Evolutionary conservation across 2,888 invertebrate species (phyloP), one percentile per base, ranked within the genome.

Genomic region (Ellobium chinense): DNA sequence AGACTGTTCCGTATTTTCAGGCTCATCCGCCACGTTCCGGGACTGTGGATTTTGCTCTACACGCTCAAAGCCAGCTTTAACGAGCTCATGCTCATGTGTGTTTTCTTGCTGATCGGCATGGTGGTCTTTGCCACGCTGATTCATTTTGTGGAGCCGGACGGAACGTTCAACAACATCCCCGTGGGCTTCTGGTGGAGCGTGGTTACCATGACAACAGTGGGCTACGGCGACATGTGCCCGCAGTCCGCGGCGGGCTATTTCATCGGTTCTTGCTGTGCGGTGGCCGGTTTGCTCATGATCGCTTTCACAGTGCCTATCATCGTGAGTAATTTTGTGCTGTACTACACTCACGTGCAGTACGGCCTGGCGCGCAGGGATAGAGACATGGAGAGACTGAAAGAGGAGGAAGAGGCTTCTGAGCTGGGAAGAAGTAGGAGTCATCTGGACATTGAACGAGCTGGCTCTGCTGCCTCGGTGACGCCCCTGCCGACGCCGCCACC

Each of bases 171-270:
- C 78, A 91, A 91, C 88, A 92, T 92, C 86, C 91, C 91, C 58
- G 88, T 91, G 4, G 90, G 90, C 4, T 91, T 92, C 83, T 92
- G 92, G 92, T 92, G 91, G 91, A 89, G 89, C 62, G 88, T 92
- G 27, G 89, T 92, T 36, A 92, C 92, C 73, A 91, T 92, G 91
- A 92, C 92, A 60, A 91, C 92, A 1, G 92, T 92, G 1, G 92
- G 92, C 5, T 92, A 92, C 82, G 92, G 92, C 21, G 92, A 91
- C 82, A 90, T 91, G 88, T 83, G 86, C 63, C 92, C 92, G 4
- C 85, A 85, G 62, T 89, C 89, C 1, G 89, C 86, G 3, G 86
- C 85, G 21, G 91, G 92, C 27, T 91, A 91, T 78, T 81, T 91
- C 21, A 88, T 92, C 27, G 91, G 91, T 1, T 90, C 91, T 5